These are phyloP conservation scores for Tokudaia tokunoshimensis DNA, from an alignment of 2,797 vertebrate species.

Conservation along the genomic window DNA sequence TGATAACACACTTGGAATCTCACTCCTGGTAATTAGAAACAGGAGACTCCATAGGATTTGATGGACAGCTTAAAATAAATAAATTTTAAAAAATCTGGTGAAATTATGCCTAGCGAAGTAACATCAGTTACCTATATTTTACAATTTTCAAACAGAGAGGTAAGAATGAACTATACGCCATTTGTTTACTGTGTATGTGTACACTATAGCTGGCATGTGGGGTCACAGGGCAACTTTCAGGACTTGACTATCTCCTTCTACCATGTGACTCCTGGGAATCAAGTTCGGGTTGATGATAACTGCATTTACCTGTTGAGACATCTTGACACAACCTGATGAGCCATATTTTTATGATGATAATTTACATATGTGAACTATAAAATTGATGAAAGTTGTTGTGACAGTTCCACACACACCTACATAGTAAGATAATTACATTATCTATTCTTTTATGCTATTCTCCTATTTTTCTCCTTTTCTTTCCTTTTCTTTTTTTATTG, in stretches of 20 bases:
- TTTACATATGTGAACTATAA: background rate
- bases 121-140: background rate
- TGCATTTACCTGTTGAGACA: background rate
- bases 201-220: too few species aligned
- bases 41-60: background rate
- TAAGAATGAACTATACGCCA: background rate
- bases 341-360: background rate
- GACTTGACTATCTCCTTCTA: background rate
- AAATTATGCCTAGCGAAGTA: conserved; percentile 1
- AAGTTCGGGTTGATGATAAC: background rate
- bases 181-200: too few species aligned
- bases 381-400: background rate
- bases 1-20: background rate
- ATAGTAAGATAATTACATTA: background rate
- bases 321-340: background rate
- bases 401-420: background rate
- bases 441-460: background rate
- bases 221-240: background rate
- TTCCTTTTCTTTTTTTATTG: too few species aligned
- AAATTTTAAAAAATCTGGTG: background rate
- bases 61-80: background rate
- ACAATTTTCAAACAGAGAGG: background rate
- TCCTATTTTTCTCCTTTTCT: background rate
- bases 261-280: background rate
- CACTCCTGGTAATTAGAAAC: background rate